These are phyloP conservation scores for Tenthredo livida DNA, from an alignment of 2,888 invertebrate species.

Conservation along the genomic window DNA sequence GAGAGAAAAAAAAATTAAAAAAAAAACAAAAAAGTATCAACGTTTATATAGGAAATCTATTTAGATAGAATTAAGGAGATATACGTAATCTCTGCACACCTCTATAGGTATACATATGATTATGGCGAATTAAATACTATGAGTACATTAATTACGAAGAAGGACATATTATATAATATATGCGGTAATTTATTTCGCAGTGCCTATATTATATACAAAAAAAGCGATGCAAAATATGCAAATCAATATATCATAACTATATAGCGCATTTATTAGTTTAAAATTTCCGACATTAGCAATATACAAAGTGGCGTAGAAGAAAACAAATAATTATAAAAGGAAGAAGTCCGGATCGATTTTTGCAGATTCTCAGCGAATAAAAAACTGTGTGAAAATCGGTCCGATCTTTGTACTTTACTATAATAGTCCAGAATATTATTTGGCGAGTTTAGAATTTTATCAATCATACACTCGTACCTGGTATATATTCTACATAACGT, in stretches of 20 bases:
- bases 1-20: no score
- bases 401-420: background rate
- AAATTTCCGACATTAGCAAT: background rate
- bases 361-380: background rate
- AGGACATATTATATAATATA: background rate
- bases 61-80: background rate
- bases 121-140: background rate
- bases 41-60: constrained; percentile 1
- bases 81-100: constrained; percentile 9
- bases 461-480: constrained; percentile 7
- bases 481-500: constrained; percentile 14
- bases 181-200: constrained; percentile 10
- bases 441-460: background rate
- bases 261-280: background rate
- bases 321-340: background rate
- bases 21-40: background rate
- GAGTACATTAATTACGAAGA: background rate
- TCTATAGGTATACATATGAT: background rate
- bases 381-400: background rate
- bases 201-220: background rate
- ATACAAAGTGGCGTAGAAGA: background rate
- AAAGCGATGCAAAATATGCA: background rate
- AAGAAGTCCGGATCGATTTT: background rate
- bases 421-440: background rate
- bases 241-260: background rate